Conservation (phyloP, 2,888 invertebrate species). For the Cotesia congregata region DNA sequence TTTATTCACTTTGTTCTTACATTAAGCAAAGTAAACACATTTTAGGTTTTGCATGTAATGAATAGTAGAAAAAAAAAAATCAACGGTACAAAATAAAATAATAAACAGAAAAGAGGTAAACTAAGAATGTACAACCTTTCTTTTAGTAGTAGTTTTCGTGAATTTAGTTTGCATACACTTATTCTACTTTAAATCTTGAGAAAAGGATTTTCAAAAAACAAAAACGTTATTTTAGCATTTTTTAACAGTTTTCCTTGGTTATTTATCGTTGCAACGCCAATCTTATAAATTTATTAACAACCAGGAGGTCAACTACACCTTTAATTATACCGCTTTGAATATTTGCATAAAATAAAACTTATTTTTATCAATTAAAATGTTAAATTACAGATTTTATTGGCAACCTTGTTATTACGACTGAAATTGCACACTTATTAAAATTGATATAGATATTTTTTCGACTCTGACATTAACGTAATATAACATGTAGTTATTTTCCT, state of each 20-base stretch:
- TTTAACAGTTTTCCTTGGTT: not conserved
- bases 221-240: not conserved
- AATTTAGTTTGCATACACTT: conserved; percentile 46
- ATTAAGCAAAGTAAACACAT: not conserved
- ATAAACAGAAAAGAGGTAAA: conserved; percentile 15
- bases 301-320: not conserved
- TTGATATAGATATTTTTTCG: not conserved
- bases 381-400: not conserved
- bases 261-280: not conserved
- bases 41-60: not conserved
- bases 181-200: conserved; percentile 27
- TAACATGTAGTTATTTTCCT: not conserved
- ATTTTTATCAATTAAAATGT: not conserved
- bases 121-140: conserved; percentile 19
- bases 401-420: no score
- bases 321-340: not conserved
- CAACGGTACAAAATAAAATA: not conserved
- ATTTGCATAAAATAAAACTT: not conserved
- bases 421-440: not conserved
- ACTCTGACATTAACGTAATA: not conserved
- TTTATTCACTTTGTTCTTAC: not conserved
- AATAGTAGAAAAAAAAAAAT: not conserved
- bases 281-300: not conserved
- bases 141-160: not conserved
- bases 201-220: not conserved